Conservation (phyloP, 1,140 invertebrate genomes). For the Geopemphigus sp. region DNA sequence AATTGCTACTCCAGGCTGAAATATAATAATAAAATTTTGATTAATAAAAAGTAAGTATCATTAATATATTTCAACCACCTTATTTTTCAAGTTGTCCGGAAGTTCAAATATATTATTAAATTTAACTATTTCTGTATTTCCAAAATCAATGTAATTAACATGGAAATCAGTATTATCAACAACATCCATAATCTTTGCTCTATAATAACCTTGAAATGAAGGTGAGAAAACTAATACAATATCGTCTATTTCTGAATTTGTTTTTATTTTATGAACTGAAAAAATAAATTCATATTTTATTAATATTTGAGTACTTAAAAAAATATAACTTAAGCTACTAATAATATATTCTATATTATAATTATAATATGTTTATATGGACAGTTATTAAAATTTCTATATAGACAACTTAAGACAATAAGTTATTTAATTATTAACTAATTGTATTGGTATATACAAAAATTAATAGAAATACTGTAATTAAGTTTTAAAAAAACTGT, state of each 20-base stretch:
- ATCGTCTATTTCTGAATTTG: neutral
- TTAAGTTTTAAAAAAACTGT: too few relatives aligned
- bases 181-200: neutral
- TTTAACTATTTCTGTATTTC: neutral
- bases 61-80: neutral
- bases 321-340: too few relatives aligned
- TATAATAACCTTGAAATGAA: neutral
- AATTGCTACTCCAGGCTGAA: slow-evolving; percentile 6
- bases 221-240: neutral
- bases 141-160: slow-evolving; percentile 35
- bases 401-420: too few relatives aligned
- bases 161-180: neutral
- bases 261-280: neutral
- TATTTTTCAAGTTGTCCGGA: neutral
- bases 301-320: too few relatives aligned
- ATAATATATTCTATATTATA: too few relatives aligned
- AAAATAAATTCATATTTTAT: too few relatives aligned
- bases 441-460: too few relatives aligned
- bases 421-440: too few relatives aligned
- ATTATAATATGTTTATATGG: neutral
- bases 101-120: slow-evolving; percentile 18
- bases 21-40: neutral
- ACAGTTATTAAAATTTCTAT: too few relatives aligned
- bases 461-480: too few relatives aligned
- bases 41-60: neutral